Evolutionary conservation across 2,888 invertebrate genomes (phyloP), one percentile per base, ranked within the genome.

Genomic region (Tetrapedia diversipes): DNA sequence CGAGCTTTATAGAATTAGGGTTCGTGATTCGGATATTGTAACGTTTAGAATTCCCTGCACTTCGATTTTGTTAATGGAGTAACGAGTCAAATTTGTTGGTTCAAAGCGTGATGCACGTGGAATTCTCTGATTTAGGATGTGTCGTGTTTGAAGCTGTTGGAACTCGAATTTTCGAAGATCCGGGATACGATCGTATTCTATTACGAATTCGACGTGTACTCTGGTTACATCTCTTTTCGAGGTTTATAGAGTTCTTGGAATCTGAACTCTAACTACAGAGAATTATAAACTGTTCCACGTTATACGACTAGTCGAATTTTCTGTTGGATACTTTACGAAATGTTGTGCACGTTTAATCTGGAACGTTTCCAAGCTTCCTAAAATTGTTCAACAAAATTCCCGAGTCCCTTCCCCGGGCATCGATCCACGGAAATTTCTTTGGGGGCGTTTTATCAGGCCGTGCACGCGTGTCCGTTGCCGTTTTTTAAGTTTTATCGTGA

Each of bases 391-490:
- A 37, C 29, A n/a, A 24, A 29, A 43, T 8, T n/a, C 2, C 4
- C 11, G 10, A 19, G 8, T 57, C 41, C 2, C 32, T 14, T 19
- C 14, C 19, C n/a, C 32, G 19, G n/a, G 2, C 22, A 45, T 60
- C 45, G 60, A 60, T 45, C 32, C 19, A 24, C 10, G 56, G 60
- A 45, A 16, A 45, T 16, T 60, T 19, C 32, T 32, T 45, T 19
- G 14, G 16, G 32, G 19, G 60, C 43, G 60, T 60, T 60, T 45
- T 45, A 60, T 60, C 60, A 10, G 6, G 45, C 8, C 22, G 29
- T 22, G 45, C 32, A 60, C 60, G 60, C 60, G 60, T 60, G 45
- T 60, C 32, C 43, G 45, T 32, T 22, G 51, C 3, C 45, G 60
- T 60, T 60, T 45, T 32, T 32, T 22, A 39, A 32, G 22, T 22